Evolutionary conservation across 2,888 invertebrate genomes (phyloP).

Genomic region (Rhingia campestris): DNA sequence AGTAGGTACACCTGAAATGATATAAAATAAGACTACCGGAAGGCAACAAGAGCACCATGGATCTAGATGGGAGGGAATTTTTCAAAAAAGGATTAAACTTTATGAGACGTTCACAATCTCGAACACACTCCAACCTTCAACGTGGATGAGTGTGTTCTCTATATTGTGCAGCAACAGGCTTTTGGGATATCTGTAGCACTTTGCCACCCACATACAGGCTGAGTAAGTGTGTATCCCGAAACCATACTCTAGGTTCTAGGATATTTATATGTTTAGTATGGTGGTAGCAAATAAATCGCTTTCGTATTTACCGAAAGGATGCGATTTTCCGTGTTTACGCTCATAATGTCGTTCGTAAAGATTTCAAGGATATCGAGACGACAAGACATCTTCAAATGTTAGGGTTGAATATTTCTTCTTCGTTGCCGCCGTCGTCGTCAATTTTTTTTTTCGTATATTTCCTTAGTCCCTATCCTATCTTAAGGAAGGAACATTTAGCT

Average conservation of each 20-base stretch:
- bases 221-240: conserved; percentile 27
- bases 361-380: conserved; percentile 45
- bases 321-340: conserved; percentile 70
- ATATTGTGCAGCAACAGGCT: conserved; percentile 34
- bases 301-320: conserved; percentile 73
- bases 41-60: background rate
- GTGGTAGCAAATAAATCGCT: conserved; percentile 68
- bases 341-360: conserved; percentile 69
- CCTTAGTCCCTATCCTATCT: no score
- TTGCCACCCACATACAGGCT: conserved; percentile 27
- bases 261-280: conserved; percentile 64
- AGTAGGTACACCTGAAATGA: conserved; percentile 36
- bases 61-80: conserved; percentile 27
- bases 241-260: conserved; percentile 36
- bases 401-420: conserved; percentile 25
- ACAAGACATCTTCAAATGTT: conserved; percentile 45
- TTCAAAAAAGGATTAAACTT: conserved; percentile 69
- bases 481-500: conserved; percentile 15
- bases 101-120: conserved; percentile 64
- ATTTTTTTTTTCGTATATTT: conserved; percentile 2
- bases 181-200: conserved; percentile 16
- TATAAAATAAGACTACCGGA: conserved; percentile 48
- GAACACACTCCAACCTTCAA: conserved; percentile 10
- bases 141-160: conserved; percentile 28
- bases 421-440: conserved; percentile 14